Conservation (phyloP, 2,888 invertebrate species). For the Aspidapion aeneum region DNA sequence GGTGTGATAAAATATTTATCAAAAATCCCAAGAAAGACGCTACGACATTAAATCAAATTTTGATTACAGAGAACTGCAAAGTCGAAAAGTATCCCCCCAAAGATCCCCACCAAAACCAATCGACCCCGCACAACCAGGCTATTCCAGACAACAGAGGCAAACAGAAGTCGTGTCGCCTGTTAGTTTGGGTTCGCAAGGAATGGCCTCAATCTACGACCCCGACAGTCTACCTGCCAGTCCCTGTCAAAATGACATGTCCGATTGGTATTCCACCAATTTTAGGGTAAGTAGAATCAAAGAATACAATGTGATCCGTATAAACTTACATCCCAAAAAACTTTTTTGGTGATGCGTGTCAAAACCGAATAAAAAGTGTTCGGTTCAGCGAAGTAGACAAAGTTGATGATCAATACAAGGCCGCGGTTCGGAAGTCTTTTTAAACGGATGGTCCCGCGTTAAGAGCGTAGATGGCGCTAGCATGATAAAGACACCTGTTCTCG, state of each 20-base stretch:
- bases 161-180: constrained; percentile 28
- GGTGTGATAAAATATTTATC: no score
- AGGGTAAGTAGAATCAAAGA: constrained; percentile 27
- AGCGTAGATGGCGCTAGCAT: no score
- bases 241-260: constrained; percentile 25
- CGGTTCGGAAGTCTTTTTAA: no score
- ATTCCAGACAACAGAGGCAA: neutral
- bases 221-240: constrained; percentile 34
- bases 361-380: no score
- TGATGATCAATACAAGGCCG: no score
- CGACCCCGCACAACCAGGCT: neutral
- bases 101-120: neutral
- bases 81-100: neutral
- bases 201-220: constrained; percentile 27
- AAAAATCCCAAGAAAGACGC: no score
- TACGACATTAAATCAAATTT: no score
- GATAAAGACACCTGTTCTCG: no score
- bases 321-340: no score
- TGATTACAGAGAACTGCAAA: constrained; percentile 1
- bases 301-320: neutral
- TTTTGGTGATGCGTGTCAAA: no score
- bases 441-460: no score
- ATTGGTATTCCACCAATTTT: constrained; percentile 37
- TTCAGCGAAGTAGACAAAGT: no score
- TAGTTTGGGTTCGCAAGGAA: constrained; percentile 37